Percentiles rank a stretch among this genome's conserved stretches.
These are phyloP conservation scores for Erynnis tages DNA, from an alignment of 2,888 invertebrate genomes.

Conservation along the genomic window DNA sequence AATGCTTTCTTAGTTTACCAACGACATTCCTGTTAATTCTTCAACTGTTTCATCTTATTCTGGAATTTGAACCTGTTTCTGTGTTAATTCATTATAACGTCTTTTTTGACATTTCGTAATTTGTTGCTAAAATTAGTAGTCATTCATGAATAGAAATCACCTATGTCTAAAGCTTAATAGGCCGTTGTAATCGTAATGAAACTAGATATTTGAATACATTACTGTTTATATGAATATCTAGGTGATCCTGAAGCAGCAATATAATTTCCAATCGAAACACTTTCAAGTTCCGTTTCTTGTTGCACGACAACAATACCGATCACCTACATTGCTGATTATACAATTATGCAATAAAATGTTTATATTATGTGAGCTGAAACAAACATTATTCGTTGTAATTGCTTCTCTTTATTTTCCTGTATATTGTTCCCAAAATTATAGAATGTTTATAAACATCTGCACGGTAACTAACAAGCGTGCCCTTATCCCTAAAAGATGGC, in stretches of 20 bases:
- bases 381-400: conserved; percentile 30
- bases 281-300: conserved; percentile 21
- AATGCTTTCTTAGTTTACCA: conserved; percentile 13
- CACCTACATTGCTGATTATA: conserved; percentile 25
- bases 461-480: conserved; percentile 12
- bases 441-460: conserved; percentile 56
- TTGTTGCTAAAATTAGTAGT: conserved; percentile 2
- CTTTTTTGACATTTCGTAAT: background rate
- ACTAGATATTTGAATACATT: background rate
- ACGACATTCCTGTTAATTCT: conserved; percentile 1
- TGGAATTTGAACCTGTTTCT: background rate
- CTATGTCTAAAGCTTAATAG: background rate
- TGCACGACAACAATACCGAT: conserved; percentile 33
- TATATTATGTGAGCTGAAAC: conserved; percentile 32
- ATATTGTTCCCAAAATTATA: no score
- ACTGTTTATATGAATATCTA: background rate
- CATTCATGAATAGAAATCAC: background rate
- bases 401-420: no score
- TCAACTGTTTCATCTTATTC: conserved; percentile 9
- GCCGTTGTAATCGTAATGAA: background rate
- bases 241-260: background rate
- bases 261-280: conserved; percentile 17
- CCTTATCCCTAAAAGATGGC: conserved; percentile 39
- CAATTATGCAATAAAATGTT: conserved; percentile 31
- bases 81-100: background rate